phyloP scores from a whole-genome alignment of 2,888 invertebrate genomes.

The Helobdella robusta region DNA sequence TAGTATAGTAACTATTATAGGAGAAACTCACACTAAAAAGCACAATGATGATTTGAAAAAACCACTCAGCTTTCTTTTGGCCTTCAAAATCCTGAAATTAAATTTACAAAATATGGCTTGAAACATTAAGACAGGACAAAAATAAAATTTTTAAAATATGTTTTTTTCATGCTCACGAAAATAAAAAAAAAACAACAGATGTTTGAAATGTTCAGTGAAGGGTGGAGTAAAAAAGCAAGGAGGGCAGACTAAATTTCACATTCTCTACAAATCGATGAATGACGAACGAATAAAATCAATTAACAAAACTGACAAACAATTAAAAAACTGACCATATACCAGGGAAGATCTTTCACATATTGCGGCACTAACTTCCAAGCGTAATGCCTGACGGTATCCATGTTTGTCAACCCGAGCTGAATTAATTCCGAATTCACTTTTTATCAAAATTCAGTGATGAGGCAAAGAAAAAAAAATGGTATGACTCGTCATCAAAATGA shows the following conservation, averaged over 20 bases:
- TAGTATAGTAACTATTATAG: background rate
- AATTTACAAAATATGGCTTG: background rate
- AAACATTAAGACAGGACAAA: background rate
- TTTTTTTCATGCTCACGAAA: background rate
- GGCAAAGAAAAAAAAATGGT: too few species aligned
- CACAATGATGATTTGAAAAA: constrained; percentile 78
- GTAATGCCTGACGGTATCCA: constrained; percentile 8
- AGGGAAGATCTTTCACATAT: background rate
- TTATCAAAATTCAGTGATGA: too few species aligned
- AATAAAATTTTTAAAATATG: background rate
- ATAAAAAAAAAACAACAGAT: too few species aligned
- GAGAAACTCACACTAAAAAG: constrained; percentile 64
- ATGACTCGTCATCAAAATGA: too few species aligned
- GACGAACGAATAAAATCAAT: too few species aligned
- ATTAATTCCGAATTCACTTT: too few species aligned
- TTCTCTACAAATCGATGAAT: too few species aligned
- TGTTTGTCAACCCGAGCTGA: too few species aligned
- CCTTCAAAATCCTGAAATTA: constrained; percentile 68
- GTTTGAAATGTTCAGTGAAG: too few species aligned
- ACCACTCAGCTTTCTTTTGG: constrained; percentile 76
- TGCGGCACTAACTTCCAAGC: background rate
- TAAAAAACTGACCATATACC: constrained; percentile 1
- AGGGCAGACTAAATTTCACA: too few species aligned
- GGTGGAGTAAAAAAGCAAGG: too few species aligned
- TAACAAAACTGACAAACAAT: too few species aligned